Evolutionary conservation across 2,888 invertebrate species (phyloP).

Genomic region (Orthonevra nobilis): DNA sequence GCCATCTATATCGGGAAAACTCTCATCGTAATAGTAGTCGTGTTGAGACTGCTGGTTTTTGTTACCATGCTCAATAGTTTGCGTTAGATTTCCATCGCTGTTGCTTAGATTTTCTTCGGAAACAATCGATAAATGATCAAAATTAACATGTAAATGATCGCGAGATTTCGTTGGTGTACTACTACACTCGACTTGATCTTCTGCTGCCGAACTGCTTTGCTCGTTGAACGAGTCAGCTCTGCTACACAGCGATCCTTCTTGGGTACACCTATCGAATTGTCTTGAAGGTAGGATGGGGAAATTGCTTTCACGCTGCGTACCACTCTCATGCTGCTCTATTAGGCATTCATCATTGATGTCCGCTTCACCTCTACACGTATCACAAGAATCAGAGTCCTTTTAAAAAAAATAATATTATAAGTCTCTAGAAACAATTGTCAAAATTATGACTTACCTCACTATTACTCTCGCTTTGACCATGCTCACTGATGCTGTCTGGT

Average conservation of each 20-base stretch:
- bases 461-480: constrained; percentile 63
- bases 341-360: constrained; percentile 73
- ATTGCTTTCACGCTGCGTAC: constrained; percentile 55
- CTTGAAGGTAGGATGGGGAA: neutral
- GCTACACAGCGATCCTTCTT: neutral
- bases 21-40: constrained; percentile 42
- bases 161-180: constrained; percentile 72
- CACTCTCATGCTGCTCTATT: constrained; percentile 72
- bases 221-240: constrained; percentile 24
- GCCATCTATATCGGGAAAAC: constrained; percentile 72
- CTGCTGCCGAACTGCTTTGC: constrained; percentile 9
- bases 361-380: constrained; percentile 76
- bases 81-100: constrained; percentile 73
- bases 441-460: constrained; percentile 57
- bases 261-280: constrained; percentile 32
- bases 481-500: constrained; percentile 72
- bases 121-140: constrained; percentile 88
- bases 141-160: constrained; percentile 81
- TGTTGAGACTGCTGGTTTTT: constrained; percentile 18
- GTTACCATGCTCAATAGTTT: constrained; percentile 17
- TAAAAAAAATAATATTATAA: constrained; percentile 1
- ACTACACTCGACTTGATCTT: constrained; percentile 11
- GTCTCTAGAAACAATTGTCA: no score
- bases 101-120: constrained; percentile 85
- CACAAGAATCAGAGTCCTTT: constrained; percentile 79